These are phyloP conservation scores for Oasisia sp. DNA, from an alignment of 2,888 invertebrate genomes.

Conservation along the genomic window DNA sequence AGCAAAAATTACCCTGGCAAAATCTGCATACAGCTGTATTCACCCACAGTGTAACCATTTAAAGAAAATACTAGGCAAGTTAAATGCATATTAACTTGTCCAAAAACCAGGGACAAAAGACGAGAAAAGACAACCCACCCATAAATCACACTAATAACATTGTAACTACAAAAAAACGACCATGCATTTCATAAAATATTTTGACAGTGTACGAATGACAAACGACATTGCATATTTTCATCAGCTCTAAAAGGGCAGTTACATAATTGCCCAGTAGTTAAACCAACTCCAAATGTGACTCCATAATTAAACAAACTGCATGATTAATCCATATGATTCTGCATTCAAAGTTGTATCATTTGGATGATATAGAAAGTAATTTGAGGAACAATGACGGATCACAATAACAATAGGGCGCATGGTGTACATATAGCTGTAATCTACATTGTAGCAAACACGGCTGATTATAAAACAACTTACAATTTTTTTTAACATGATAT, in stretches of 20 bases:
- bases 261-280: background rate
- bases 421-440: background rate
- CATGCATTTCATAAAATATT: background rate
- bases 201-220: background rate
- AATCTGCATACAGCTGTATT: background rate
- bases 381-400: no score
- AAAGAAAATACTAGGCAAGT: background rate
- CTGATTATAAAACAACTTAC: background rate
- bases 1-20: background rate
- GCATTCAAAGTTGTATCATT: background rate
- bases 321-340: background rate
- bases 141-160: background rate
- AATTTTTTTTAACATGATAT: background rate
- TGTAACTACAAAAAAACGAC: background rate
- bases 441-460: background rate
- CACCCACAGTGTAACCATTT: background rate
- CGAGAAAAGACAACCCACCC: background rate
- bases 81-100: background rate
- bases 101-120: background rate
- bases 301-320: background rate
- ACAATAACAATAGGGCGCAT: background rate
- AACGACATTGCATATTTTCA: background rate
- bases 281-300: background rate
- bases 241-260: background rate
- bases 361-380: background rate